Conservation (phyloP, 2,797 vertebrate genomes). For the Paramormyrops hopkinsi region DNA sequence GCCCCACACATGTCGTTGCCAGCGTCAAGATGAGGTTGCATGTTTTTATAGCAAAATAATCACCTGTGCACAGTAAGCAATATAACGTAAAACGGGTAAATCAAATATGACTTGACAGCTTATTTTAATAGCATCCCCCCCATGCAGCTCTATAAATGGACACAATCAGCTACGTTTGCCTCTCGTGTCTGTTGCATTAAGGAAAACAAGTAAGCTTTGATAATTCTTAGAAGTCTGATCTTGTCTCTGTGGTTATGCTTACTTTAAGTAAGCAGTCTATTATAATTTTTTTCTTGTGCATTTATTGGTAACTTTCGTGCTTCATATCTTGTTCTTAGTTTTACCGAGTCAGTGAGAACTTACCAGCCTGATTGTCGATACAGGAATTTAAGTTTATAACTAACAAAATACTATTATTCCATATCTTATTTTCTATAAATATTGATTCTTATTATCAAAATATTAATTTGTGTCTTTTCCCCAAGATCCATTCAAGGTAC, state of each 20-base stretch:
- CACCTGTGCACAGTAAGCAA: background rate
- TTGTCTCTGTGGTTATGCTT: background rate
- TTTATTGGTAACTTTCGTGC: background rate
- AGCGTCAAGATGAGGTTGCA: background rate
- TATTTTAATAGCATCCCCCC: background rate
- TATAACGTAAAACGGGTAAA: background rate
- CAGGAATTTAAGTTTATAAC: background rate
- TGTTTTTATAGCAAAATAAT: slow-evolving; percentile 4
- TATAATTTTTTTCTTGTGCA: background rate
- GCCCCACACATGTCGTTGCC: background rate
- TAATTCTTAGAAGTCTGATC: background rate
- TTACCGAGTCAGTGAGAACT: background rate
- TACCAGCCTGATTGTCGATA: background rate
- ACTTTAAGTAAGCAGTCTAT: background rate
- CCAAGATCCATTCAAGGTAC: background rate
- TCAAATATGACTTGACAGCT: background rate
- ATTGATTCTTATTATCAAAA: background rate
- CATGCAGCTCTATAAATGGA: background rate
- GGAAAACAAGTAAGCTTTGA: background rate
- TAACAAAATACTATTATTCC: background rate
- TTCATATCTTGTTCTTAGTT: background rate
- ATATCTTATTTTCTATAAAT: background rate
- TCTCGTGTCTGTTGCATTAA: background rate
- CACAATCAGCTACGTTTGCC: background rate
- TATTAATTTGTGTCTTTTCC: background rate